Percentiles rank a stretch among this genome's conserved stretches.
These are phyloP conservation scores for Myrmophylax atrothorax DNA, from an alignment of 2,113 vertebrate species.

Conservation along the genomic window DNA sequence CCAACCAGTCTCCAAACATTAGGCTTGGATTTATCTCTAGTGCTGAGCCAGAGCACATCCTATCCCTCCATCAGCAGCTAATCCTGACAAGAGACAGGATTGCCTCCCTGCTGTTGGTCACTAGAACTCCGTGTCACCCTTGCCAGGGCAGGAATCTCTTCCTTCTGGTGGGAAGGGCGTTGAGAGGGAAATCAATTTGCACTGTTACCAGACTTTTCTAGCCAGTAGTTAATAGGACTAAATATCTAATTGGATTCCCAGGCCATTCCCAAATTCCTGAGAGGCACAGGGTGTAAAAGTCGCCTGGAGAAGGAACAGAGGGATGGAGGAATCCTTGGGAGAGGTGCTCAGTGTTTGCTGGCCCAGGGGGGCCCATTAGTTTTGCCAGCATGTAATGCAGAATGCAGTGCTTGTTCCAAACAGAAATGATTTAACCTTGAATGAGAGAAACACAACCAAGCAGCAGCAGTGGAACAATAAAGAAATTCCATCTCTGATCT, in stretches of 20 bases:
- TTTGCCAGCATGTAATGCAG: not conserved
- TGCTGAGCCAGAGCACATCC: not conserved
- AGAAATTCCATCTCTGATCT: conserved; percentile 31
- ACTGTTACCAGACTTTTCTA: not conserved
- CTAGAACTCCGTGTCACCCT: not conserved
- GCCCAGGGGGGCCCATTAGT: not conserved
- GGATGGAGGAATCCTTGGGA: not conserved
- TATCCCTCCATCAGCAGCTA: conserved; percentile 9
- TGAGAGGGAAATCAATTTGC: not conserved
- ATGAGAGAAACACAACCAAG: conserved; percentile 1
- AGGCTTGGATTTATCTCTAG: not conserved
- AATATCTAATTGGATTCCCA: not conserved
- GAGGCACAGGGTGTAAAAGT: not conserved
- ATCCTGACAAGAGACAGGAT: not conserved
- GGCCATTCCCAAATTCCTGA: not conserved
- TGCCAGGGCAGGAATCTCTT: not conserved
- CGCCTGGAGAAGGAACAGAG: not conserved
- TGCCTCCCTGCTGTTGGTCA: not conserved
- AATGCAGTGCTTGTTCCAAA: conserved; percentile 11
- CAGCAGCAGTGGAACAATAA: conserved; percentile 12
- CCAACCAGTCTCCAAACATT: not conserved
- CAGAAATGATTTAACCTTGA: conserved; percentile 57
- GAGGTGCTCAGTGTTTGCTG: not conserved
- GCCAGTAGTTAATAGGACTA: not conserved
- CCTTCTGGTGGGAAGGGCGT: not conserved